Percentiles rank a stretch among this genome's conserved stretches.
Conservation (phyloP, 2,888 invertebrate species). For the Crepidodera aurea region DNA sequence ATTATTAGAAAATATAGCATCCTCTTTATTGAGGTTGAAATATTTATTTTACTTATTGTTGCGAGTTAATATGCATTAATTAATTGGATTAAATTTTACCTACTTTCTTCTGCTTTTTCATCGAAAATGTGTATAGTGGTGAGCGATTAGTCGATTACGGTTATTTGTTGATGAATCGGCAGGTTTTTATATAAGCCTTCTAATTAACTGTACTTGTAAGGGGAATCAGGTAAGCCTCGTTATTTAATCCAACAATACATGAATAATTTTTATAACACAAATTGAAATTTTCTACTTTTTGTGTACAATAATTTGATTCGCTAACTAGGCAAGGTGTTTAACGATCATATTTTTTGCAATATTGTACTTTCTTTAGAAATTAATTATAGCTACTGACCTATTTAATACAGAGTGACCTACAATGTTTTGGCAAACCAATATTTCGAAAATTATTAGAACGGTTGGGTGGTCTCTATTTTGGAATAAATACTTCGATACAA, state of each 20-base stretch:
- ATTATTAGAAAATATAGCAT: constrained; percentile 21
- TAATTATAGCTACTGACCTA: background rate
- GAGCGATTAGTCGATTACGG: constrained; percentile 1
- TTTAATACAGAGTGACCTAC: too few relatives aligned
- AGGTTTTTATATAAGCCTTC: background rate
- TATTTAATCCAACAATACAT: background rate
- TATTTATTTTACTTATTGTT: constrained; percentile 30
- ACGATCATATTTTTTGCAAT: background rate
- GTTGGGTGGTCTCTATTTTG: too few relatives aligned
- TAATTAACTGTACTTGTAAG: constrained; percentile 1
- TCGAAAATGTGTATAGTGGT: constrained; percentile 12
- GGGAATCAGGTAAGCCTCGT: background rate
- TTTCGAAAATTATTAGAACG: too few relatives aligned
- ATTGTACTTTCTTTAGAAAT: background rate
- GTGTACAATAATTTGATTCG: background rate
- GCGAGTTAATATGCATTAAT: constrained; percentile 14
- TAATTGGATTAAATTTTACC: constrained; percentile 23
- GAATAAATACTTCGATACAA: too few relatives aligned
- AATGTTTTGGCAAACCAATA: too few relatives aligned
- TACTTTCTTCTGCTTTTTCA: constrained; percentile 27
- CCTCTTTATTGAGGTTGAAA: constrained; percentile 23
- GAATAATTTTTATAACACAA: background rate
- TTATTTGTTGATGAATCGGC: constrained; percentile 7
- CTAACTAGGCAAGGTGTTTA: background rate
- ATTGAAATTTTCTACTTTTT: background rate